Conservation (phyloP, 2,797 vertebrate genomes). For the Carduelis carduelis region DNA sequence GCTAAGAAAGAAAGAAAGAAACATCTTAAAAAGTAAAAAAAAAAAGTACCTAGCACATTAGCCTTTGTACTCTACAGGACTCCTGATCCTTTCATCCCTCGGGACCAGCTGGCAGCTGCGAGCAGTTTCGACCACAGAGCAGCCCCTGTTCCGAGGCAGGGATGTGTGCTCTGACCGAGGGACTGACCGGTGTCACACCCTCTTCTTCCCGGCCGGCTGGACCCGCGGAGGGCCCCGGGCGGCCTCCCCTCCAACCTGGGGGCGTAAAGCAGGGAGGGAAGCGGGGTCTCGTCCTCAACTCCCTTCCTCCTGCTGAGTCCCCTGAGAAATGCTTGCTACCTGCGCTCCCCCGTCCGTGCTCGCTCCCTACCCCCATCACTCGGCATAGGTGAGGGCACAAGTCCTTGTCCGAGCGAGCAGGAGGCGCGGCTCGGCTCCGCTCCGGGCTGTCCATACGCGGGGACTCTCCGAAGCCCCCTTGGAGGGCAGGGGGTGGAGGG, state of each 20-base stretch:
- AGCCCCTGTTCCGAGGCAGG: neutral
- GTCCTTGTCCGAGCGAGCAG: neutral
- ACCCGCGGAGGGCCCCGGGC: too few relatives aligned
- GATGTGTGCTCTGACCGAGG: neutral
- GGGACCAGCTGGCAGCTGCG: neutral
- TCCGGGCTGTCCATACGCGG: fast-evolving
- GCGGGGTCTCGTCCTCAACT: fast-evolving
- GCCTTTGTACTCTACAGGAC: neutral
- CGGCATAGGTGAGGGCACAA: neutral
- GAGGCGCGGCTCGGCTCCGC: neutral
- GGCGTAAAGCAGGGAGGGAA: neutral
- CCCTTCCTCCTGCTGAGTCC: neutral
- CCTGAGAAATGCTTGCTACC: neutral
- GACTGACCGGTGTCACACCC: neutral
- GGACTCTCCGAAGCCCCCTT: neutral
- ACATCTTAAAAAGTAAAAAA: neutral
- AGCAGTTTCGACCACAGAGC: neutral
- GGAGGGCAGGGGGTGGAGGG: neutral
- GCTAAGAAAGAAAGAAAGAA: neutral
- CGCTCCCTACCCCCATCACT: neutral
- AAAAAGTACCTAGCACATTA: neutral
- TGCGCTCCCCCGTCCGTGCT: neutral
- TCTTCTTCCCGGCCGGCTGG: neutral
- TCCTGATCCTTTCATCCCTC: neutral
- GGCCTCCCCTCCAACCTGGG: neutral